Evolutionary conservation across 1,140 invertebrate genomes (phyloP).

Genomic region (Panagrolaimus sp.): DNA sequence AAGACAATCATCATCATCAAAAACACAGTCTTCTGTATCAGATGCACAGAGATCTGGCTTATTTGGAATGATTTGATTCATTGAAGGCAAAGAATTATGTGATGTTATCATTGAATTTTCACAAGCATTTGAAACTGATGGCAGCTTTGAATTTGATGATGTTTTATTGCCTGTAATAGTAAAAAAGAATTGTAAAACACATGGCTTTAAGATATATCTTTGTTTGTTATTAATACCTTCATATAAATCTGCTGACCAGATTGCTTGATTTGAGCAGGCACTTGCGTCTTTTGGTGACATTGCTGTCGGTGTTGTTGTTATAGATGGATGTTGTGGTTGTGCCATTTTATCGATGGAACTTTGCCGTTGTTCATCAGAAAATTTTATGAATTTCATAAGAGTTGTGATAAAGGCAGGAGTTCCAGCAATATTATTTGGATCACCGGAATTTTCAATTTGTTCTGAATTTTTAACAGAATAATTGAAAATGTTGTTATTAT

Average conservation of each 20-base stretch:
- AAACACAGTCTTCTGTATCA: not conserved
- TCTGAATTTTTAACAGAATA: not conserved
- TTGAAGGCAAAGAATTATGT: slow-evolving; percentile 3
- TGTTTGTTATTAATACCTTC: slow-evolving; percentile 6
- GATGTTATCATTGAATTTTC: not conserved
- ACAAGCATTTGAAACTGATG: not conserved
- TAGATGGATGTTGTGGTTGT: not conserved
- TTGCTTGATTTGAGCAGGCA: not conserved
- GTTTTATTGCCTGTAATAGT: no score
- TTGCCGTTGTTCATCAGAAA: slow-evolving; percentile 9
- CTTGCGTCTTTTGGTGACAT: not conserved
- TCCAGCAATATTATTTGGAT: not conserved
- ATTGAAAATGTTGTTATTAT: not conserved
- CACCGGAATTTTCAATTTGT: not conserved
- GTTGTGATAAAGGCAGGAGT: not conserved
- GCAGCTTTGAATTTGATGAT: no score
- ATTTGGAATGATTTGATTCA: not conserved
- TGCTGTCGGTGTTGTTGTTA: slow-evolving; percentile 1
- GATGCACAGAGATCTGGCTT: not conserved
- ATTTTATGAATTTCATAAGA: slow-evolving; percentile 1
- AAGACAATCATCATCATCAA: slow-evolving; percentile 1
- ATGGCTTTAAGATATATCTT: not conserved
- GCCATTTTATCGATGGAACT: not conserved
- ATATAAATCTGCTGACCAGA: not conserved
- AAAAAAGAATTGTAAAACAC: no score